phyloP scores from a whole-genome alignment of 2,113 vertebrate species.

The Apteryx owenii region DNA sequence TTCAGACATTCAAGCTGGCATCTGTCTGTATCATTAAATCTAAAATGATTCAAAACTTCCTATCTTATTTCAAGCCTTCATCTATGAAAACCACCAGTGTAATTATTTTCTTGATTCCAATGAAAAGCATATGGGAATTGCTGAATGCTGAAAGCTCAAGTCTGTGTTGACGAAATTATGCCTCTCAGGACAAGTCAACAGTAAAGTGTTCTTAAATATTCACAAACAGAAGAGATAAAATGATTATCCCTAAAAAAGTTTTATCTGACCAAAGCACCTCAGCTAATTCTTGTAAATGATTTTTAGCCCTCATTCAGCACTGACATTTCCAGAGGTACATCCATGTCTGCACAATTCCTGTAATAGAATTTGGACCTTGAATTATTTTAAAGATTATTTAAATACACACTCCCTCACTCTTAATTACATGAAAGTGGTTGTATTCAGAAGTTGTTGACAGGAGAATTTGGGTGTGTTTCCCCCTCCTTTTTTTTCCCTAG shows the following conservation, averaged over 20 bases:
- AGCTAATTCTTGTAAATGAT: neutral
- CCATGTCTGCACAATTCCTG: neutral
- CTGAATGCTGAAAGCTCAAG: neutral
- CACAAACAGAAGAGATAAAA: slow-evolving; percentile 20
- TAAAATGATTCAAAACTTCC: slow-evolving; percentile 28
- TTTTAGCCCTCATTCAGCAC: neutral
- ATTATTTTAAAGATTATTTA: neutral
- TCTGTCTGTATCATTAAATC: neutral
- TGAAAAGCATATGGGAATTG: slow-evolving; percentile 50
- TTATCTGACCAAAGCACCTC: neutral
- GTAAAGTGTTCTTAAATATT: slow-evolving; percentile 29
- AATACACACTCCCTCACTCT: neutral
- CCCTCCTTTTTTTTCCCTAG: neutral
- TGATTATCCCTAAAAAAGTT: neutral
- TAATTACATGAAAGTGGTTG: neutral
- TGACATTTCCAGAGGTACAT: neutral
- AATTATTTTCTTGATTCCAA: slow-evolving; percentile 44
- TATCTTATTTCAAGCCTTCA: neutral
- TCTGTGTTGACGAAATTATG: neutral
- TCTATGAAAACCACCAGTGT: slow-evolving; percentile 17
- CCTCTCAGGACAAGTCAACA: neutral
- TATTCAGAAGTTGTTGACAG: neutral
- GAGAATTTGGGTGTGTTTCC: neutral
- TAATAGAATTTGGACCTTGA: neutral
- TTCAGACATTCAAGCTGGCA: slow-evolving; percentile 29